A percentile compares a stretch with the other conserved stretches of the same genome.
These are phyloP conservation scores for Sinotaia quadrata DNA, from an alignment of 2,888 invertebrate species.

Conservation along the genomic window DNA sequence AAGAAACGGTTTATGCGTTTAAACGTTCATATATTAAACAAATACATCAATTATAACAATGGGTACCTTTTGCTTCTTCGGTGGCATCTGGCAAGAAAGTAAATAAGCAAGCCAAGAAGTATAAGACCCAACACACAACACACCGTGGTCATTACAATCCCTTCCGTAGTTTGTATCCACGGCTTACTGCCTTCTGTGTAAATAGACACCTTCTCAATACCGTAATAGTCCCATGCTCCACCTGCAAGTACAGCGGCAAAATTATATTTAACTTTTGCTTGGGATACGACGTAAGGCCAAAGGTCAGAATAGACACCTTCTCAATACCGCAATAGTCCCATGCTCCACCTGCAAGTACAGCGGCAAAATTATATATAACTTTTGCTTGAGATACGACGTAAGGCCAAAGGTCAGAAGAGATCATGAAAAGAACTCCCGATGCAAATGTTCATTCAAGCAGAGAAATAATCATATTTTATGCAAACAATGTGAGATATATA, in stretches of 20 bases:
- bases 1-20: too few species aligned
- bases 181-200: conserved; percentile 34
- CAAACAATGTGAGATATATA: too few species aligned
- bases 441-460: too few species aligned
- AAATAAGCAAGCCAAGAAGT: conserved; percentile 34
- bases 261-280: too few species aligned
- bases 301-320: conserved; percentile 32
- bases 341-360: conserved; percentile 28
- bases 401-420: conserved; percentile 30
- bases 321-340: conserved; percentile 39
- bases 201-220: conserved; percentile 31
- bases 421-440: too few species aligned
- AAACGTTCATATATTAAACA: too few species aligned
- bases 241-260: too few species aligned
- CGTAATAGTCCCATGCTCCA: conserved; percentile 35
- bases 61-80: conserved; percentile 29
- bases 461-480: too few species aligned
- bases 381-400: too few species aligned
- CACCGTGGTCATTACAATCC: conserved; percentile 40
- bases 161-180: conserved; percentile 35
- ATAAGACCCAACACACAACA: conserved; percentile 33
- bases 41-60: too few species aligned
- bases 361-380: too few species aligned
- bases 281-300: conserved; percentile 30
- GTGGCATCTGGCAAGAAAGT: conserved; percentile 26